Evolutionary conservation across 2,888 invertebrate species (phyloP), one percentile per base, ranked within the genome.

Genomic region (Ypsolopha sequella): DNA sequence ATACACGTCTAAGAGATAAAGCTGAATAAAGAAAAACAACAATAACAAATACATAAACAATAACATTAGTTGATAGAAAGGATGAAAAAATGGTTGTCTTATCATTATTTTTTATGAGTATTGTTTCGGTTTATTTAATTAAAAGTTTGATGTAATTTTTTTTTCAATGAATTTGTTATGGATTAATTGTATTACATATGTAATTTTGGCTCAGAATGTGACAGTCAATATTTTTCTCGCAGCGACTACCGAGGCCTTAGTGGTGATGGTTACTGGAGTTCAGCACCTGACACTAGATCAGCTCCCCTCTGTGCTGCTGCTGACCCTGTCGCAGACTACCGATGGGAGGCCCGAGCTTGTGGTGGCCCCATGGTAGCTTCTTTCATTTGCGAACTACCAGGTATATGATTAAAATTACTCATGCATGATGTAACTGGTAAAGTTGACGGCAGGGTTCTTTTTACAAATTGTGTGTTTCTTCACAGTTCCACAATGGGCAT

Each of bases 371-470:
- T 92, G 56, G 91, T 92, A 0, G 93, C 93, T 0, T 91, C 93
- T 7, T 94, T 94, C 71, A 90, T 94, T 56, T 94, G 94, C 69
- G 93, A 94, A 88, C 85, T 93, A 66, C 92, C 93, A 63, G 93
- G 93, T 93, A 64, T 51, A 51, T 53, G n/a, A n/a, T 36, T 9
- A 8, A n/a, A n/a, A 43, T 7, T n/a, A 38, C 9, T 38, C 38
- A 38, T 36, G 36, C 9, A 7, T 38, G 8, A 38, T 38, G 6
- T 24, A 24, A 24, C 38, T 38, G 9, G 38, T 10, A 38, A 2
- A 38, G 38, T 38, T 38, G 38, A n/a, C 38, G 8, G 38, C 38
- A 2, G n/a, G 2, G 8, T 38, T 38, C 6, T 13, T n/a, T n/a
- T 11, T n/a, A 41, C 41, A 7, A 11, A n/a, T 11, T 11, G 3